These are phyloP conservation scores for Lanistes nyassanus DNA, from an alignment of 1,140 invertebrate species.

Conservation along the genomic window DNA sequence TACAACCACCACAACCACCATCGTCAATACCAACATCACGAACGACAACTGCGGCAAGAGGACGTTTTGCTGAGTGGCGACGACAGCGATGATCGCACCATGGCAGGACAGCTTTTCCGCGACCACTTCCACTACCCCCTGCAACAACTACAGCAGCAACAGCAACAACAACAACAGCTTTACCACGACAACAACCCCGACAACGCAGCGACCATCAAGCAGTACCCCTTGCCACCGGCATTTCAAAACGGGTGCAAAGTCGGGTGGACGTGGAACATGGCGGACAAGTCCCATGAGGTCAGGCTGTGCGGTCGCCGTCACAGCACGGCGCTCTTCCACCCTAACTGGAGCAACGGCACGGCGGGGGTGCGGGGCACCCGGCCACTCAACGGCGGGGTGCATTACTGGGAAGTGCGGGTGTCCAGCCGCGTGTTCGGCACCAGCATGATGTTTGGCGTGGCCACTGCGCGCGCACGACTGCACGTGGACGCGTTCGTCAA, in stretches of 20 bases:
- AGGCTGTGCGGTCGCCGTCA: conserved; percentile 71
- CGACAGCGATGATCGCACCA: too few relatives aligned
- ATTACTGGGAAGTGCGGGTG: conserved; percentile 74
- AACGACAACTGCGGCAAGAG: too few relatives aligned
- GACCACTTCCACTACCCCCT: background rate
- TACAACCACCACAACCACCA: too few relatives aligned
- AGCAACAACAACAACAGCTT: background rate
- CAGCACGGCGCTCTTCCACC: conserved; percentile 72
- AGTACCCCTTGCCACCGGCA: conserved; percentile 5
- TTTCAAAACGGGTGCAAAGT: conserved; percentile 70
- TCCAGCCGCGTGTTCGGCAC: conserved; percentile 76
- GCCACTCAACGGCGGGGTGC: conserved; percentile 73
- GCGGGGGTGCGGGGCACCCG: conserved; percentile 76
- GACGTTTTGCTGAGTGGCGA: too few relatives aligned
- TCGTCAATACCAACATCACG: too few relatives aligned
- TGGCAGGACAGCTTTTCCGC: background rate
- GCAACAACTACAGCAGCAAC: too few relatives aligned
- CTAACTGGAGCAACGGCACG: conserved; percentile 81
- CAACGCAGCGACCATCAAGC: background rate
- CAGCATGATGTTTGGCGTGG: conserved; percentile 82
- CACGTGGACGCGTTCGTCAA: conserved; percentile 77
- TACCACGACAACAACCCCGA: conserved; percentile 25
- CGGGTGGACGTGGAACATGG: conserved; percentile 76
- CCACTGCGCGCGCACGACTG: conserved; percentile 73
- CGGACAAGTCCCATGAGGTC: conserved; percentile 75